Evolutionary conservation across 2,888 invertebrate species (phyloP).

Genomic region (Frankliniella intonsa): DNA sequence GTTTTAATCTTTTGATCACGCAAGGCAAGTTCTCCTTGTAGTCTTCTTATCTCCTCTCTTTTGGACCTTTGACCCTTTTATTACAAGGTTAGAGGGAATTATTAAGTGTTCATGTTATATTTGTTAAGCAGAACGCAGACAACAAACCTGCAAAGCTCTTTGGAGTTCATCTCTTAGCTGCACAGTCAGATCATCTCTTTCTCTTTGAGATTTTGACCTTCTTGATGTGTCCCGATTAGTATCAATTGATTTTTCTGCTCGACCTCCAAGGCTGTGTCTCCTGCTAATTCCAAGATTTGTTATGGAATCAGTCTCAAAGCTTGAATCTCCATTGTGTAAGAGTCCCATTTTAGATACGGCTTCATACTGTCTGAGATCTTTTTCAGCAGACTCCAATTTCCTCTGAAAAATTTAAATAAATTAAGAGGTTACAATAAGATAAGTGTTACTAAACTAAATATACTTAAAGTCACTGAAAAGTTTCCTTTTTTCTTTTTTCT

Average conservation of each 20-base stretch:
- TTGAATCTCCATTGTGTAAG: not conserved
- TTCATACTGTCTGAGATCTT: slow-evolving; percentile 9
- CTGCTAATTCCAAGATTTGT: not conserved
- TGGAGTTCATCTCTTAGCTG: slow-evolving; percentile 2
- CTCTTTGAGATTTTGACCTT: not conserved
- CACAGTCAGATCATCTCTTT: not conserved
- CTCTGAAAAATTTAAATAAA: not conserved
- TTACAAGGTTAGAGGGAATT: not conserved
- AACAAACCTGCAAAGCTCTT: not conserved
- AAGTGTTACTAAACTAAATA: not conserved
- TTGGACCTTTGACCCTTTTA: not conserved
- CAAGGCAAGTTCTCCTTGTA: not conserved
- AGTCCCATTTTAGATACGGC: not conserved
- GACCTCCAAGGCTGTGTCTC: slow-evolving; percentile 3
- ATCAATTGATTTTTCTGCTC: not conserved
- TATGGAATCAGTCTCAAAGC: slow-evolving; percentile 3
- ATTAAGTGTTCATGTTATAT: not conserved
- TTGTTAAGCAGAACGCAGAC: not conserved
- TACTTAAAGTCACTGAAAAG: not conserved
- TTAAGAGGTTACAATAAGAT: not conserved
- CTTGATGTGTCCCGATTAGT: not conserved
- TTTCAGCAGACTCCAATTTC: not conserved
- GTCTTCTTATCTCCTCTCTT: slow-evolving; percentile 9
- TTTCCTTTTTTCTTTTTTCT: no score
- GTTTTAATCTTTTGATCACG: slow-evolving; percentile 17